Percentiles rank a stretch among this genome's conserved stretches.
Conservation (phyloP, 1,140 invertebrate species). For the Brevipalpus yothersi region DNA sequence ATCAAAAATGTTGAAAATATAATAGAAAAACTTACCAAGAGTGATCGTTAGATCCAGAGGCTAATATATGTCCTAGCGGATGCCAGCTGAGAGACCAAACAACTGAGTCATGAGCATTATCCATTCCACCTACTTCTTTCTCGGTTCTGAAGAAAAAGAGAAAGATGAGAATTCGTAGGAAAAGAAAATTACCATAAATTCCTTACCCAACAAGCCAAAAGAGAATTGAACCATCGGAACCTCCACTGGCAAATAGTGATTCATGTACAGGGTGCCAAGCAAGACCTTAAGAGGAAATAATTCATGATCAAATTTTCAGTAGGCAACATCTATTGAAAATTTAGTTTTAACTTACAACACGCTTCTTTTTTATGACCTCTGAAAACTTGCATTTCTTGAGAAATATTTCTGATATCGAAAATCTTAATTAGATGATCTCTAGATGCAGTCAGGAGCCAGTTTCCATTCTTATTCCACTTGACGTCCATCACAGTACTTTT, state of each 20-base stretch:
- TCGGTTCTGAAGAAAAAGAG: conserved; percentile 41
- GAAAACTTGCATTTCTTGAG: conserved; percentile 79
- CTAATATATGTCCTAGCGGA: conserved; percentile 91
- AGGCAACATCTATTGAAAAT: background rate
- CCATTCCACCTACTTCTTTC: conserved; percentile 91
- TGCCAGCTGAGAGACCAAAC: conserved; percentile 99
- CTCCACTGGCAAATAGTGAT: conserved; percentile 79
- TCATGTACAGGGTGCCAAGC: conserved; percentile 96
- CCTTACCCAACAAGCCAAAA: conserved; percentile 91
- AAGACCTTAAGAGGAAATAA: conserved; percentile 26
- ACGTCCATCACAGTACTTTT: conserved; percentile 98
- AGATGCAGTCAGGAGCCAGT: conserved; percentile 96
- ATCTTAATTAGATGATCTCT: conserved; percentile 91
- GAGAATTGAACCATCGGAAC: conserved; percentile 86
- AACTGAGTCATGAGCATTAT: conserved; percentile 94
- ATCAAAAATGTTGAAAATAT: background rate
- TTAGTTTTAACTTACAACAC: conserved; percentile 32
- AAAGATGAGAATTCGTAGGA: background rate
- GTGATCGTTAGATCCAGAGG: conserved; percentile 93
- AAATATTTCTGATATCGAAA: conserved; percentile 86
- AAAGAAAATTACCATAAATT: background rate
- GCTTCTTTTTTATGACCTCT: conserved; percentile 96
- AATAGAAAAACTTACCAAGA: conserved; percentile 31
- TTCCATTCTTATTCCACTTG: conserved; percentile 97
- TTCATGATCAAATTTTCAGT: background rate